phyloP scores from a whole-genome alignment of 2,113 vertebrate species.

The Eurystomus gularis region DNA sequence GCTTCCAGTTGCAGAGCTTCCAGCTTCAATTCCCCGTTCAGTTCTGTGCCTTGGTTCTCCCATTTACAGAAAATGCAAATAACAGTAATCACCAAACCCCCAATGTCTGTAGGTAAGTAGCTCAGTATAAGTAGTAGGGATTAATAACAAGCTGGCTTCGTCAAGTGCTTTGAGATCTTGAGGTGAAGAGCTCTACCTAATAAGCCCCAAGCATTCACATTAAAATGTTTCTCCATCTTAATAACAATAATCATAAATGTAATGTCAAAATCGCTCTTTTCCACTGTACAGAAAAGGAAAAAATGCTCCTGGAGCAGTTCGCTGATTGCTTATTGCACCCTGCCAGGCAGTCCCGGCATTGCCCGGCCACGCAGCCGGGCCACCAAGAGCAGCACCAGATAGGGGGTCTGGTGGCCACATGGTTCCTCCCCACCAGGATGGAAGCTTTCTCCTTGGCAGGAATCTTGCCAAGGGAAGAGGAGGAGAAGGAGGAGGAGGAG shows the following conservation, averaged over 20 bases:
- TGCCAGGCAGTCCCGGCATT: background rate
- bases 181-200: slow-evolving; percentile 6
- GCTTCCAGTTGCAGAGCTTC: background rate
- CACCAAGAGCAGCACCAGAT: fast-evolving
- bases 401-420: background rate
- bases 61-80: background rate
- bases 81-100: background rate
- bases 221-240: background rate
- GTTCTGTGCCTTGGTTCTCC: background rate
- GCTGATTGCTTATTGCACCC: background rate
- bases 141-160: background rate
- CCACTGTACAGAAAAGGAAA: background rate
- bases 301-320: background rate
- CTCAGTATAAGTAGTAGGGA: background rate
- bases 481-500: background rate
- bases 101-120: background rate
- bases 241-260: background rate
- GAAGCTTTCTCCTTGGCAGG: background rate
- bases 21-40: background rate
- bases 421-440: fast-evolving
- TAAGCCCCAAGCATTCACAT: background rate
- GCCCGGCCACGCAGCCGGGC: fast-evolving
- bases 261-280: slow-evolving; percentile 4
- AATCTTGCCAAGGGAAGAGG: background rate
- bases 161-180: slow-evolving; percentile 26